phyloP scores from a whole-genome alignment of 1,140 invertebrate species.

The Heliconius nattereri region DNA sequence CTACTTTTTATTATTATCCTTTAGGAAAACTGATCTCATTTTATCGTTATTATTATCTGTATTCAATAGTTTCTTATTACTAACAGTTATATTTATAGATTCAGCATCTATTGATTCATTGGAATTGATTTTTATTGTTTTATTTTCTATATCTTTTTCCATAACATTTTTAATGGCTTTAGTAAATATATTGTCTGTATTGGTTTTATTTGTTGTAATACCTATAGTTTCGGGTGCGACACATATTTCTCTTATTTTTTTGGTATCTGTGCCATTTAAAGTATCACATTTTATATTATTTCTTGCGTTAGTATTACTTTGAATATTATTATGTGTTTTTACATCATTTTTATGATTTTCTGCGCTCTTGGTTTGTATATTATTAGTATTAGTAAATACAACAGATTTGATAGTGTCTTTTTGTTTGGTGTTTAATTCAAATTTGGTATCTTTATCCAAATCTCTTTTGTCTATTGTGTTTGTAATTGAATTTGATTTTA shows the following conservation, averaged over 20 bases:
- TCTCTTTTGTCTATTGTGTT: neutral
- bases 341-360: neutral
- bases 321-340: neutral
- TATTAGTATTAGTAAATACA: neutral
- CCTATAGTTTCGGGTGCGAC: neutral
- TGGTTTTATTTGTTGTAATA: neutral
- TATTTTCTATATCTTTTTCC: neutral
- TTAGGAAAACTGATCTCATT: neutral
- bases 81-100: neutral
- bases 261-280: neutral
- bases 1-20: neutral
- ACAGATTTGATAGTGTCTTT: neutral
- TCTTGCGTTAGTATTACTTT: neutral
- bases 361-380: neutral
- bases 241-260: neutral
- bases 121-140: neutral
- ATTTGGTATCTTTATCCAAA: neutral
- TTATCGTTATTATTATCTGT: neutral
- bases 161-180: neutral
- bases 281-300: neutral
- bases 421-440: neutral
- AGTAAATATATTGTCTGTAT: neutral
- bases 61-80: neutral
- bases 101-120: neutral
- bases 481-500: constrained; percentile 3